A percentile compares a stretch with the other conserved stretches of the same genome.
phyloP scores from a whole-genome alignment of 1,140 invertebrate genomes.

The Drosophila parvula region DNA sequence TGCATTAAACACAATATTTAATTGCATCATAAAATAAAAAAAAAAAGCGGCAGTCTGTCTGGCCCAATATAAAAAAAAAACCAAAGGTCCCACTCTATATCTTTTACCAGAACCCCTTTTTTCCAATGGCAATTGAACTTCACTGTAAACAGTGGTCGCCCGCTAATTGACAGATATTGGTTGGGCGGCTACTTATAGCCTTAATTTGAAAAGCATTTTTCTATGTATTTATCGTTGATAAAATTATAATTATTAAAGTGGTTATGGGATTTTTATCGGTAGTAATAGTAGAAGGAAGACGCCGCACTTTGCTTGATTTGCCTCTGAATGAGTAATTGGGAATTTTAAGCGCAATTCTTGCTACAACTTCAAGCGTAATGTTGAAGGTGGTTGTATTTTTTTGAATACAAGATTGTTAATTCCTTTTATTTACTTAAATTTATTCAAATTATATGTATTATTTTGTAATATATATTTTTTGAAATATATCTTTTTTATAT shows the following conservation, averaged over 20 bases:
- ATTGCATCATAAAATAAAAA: constrained; percentile 58
- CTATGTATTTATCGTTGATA: too few species aligned
- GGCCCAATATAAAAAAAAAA: constrained; percentile 15
- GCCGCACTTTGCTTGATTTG: too few species aligned
- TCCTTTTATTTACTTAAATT: too few species aligned
- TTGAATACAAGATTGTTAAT: neutral
- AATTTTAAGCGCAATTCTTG: neutral
- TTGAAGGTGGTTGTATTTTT: too few species aligned
- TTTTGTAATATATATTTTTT: neutral
- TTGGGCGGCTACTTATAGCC: neutral
- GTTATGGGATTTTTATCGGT: neutral
- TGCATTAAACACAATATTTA: constrained; percentile 81
- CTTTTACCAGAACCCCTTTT: constrained; percentile 3
- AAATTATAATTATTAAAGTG: neutral
- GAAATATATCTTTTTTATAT: neutral
- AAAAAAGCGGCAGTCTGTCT: constrained; percentile 43
- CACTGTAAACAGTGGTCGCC: constrained; percentile 17
- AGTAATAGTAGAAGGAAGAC: neutral
- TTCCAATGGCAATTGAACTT: constrained; percentile 36
- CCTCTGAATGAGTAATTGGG: neutral
- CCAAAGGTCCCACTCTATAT: constrained; percentile 7
- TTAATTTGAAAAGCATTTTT: neutral
- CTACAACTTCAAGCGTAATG: neutral
- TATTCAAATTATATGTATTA: too few species aligned
- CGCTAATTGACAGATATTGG: constrained; percentile 4